A percentile compares a stretch with the other conserved stretches of the same genome.
These are phyloP conservation scores for Xiphophorus maculatus DNA, from an alignment of 2,113 vertebrate genomes.

Conservation along the genomic window DNA sequence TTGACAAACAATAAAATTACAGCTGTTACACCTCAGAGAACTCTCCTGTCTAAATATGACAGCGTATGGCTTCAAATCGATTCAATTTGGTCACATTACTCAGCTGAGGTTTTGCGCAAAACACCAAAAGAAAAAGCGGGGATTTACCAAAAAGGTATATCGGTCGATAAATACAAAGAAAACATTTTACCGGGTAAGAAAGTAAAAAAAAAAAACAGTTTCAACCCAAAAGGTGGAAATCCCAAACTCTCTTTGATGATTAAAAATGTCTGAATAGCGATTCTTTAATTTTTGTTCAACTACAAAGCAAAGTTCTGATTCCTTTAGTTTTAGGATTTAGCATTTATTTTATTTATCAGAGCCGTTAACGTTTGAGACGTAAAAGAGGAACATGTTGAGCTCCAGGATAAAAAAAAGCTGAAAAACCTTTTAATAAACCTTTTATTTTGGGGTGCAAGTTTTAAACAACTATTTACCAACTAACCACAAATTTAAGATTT, in stretches of 20 bases:
- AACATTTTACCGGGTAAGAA: not conserved
- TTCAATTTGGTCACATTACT: not conserved
- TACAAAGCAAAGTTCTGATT: not conserved
- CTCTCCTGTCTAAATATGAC: not conserved
- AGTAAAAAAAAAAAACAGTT: not conserved
- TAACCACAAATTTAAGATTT: too few relatives aligned
- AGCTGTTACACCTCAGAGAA: not conserved
- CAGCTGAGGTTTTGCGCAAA: not conserved
- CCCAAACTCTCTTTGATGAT: not conserved
- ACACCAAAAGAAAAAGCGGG: too few relatives aligned
- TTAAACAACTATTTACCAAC: too few relatives aligned
- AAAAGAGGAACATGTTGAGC: not conserved
- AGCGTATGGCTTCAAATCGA: not conserved
- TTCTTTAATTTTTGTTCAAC: not conserved
- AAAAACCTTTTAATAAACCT: not conserved
- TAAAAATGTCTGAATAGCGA: not conserved
- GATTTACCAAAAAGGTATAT: not conserved
- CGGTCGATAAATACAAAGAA: not conserved
- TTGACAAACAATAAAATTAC: not conserved
- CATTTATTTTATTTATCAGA: not conserved
- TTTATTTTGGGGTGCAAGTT: not conserved
- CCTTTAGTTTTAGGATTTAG: not conserved
- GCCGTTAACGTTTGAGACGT: not conserved
- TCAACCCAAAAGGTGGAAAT: not conserved
- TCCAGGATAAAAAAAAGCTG: not conserved